Base-by-base conservation (phyloP, 1,140 invertebrate genomes). In the Stenopsyche tienmushanensis region DNA sequence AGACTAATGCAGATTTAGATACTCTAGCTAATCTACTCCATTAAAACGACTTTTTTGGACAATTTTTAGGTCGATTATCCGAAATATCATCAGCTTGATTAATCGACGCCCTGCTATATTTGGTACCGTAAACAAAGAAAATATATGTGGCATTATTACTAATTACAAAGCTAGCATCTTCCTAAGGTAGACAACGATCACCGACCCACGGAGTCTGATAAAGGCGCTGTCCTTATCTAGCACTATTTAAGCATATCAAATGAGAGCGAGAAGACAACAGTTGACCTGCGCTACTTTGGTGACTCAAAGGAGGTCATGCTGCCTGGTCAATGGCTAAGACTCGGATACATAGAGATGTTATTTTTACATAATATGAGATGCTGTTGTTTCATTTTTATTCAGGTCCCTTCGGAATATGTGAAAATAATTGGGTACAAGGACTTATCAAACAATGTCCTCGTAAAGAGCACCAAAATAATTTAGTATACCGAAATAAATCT, bases 211-310 rank as follows among this genome's bases (percentile, higher is more conserved):
- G 13, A 13, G 29, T 34, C 29, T 34, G 29, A 7, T 13, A 13
- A 34, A 34, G 20, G 47, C 25, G 20, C 39, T 53, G 53, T 67
- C 54, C 63, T 41, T 24, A 34, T 67, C 62, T 7, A 3, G 10
- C 62, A 24, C 25, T 13, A 1, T 7, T 0, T 5, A 9, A 8
- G 1, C 17, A 39, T 24, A 0, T 2, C 5, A 0, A 18, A n/a
- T 1, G 2, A 67, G 45, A 59, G 15, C 24, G 60, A 59, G 62
- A 67, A 18, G 24, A 21, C 17, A 9, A 53, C 2, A 52, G 20
- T 53, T 64, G 66, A 67, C 60, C 66, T 64, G 66, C 24, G 66
- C 66, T 67, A 64, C 66, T 64, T 67, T 50, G 25, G 25, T 21
- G 20, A 44, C 41, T 62, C 42, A 45, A 64, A 67, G 60, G 62